Conservation (phyloP, 2,113 vertebrate genomes). For the Conger conger region DNA sequence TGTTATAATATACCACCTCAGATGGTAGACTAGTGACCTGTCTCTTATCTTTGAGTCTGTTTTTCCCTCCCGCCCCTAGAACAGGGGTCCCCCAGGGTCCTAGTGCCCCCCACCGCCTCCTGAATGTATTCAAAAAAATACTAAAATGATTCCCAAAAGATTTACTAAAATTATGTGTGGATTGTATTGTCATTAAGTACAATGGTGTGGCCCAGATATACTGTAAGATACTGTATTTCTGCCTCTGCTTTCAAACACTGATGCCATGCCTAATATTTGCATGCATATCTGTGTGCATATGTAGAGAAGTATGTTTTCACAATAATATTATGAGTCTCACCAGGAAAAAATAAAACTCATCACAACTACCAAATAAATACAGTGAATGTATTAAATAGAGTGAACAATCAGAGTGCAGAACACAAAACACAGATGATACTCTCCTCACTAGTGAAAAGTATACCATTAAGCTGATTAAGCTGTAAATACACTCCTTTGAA, state of each 20-base stretch:
- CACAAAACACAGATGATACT: too few species aligned
- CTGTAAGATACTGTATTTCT: too few species aligned
- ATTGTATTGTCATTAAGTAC: not conserved
- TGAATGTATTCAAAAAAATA: not conserved
- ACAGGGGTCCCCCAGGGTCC: not conserved
- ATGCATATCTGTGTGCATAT: too few species aligned
- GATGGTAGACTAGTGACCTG: not conserved
- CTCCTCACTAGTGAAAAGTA: not conserved
- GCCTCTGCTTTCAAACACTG: too few species aligned
- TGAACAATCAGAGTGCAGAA: too few species aligned
- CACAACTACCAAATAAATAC: too few species aligned
- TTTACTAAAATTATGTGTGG: not conserved
- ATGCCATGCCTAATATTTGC: too few species aligned
- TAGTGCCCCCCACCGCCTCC: not conserved
- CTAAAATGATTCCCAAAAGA: not conserved
- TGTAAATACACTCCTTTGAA: not conserved
- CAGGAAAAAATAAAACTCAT: too few species aligned
- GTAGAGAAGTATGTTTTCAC: not conserved
- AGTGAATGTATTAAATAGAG: too few species aligned
- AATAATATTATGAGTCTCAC: too few species aligned
- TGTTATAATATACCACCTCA: constrained; percentile 14
- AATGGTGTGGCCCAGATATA: not conserved
- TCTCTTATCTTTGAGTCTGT: constrained; percentile 19
- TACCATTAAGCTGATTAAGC: not conserved
- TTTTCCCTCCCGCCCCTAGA: not conserved